phyloP scores from a whole-genome alignment of 2,113 vertebrate species.

The Nycticorax nycticorax region DNA sequence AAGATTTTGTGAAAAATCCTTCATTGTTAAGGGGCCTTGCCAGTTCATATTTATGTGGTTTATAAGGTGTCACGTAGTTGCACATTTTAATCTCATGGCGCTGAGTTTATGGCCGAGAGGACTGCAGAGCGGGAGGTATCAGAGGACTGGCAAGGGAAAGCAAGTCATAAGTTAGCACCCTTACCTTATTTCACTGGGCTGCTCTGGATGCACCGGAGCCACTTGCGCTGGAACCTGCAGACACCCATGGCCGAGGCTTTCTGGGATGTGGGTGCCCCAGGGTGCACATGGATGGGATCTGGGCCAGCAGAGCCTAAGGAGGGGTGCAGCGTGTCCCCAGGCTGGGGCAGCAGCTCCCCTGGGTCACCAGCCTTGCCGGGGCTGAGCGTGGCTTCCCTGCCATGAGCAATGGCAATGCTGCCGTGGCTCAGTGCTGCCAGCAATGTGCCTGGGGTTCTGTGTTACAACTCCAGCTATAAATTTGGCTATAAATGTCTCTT shows the following conservation, averaged over 20 bases:
- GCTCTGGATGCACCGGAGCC: neutral
- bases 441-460: neutral
- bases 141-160: neutral
- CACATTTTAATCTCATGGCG: conserved; percentile 32
- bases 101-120: neutral
- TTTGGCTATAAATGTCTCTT: neutral
- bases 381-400: neutral
- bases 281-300: neutral
- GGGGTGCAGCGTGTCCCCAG: neutral
- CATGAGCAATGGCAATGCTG: neutral
- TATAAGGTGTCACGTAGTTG: conserved; percentile 1
- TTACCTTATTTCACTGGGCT: neutral
- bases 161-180: neutral
- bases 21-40: conserved; percentile 8
- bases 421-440: neutral
- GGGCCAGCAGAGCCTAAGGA: neutral
- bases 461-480: neutral
- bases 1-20: conserved; percentile 17
- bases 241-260: fast-evolving
- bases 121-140: neutral
- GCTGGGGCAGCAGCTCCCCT: neutral
- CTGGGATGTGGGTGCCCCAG: neutral
- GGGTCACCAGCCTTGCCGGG: neutral
- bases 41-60: conserved; percentile 27
- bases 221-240: neutral